A percentile compares a stretch with the other conserved stretches of the same genome.
phyloP scores from a whole-genome alignment of 2,888 invertebrate genomes.

The Mayetiola destructor region DNA sequence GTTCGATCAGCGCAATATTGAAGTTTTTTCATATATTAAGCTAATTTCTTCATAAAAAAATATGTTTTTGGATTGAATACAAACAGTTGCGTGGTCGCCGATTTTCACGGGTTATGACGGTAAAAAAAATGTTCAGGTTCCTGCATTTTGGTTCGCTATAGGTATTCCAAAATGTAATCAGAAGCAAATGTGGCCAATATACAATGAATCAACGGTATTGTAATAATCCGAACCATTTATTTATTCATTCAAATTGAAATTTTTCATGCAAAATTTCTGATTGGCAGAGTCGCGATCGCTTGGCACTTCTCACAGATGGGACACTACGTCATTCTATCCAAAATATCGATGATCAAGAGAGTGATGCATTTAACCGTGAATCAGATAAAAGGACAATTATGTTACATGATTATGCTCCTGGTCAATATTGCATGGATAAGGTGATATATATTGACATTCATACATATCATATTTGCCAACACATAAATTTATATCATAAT shows the following conservation, averaged over 20 bases:
- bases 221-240: slow-evolving; percentile 13
- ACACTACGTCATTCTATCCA: slow-evolving; percentile 58
- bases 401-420: slow-evolving; percentile 55
- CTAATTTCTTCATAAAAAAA: background rate
- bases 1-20: too few species aligned
- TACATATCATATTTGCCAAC: background rate
- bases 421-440: slow-evolving; percentile 71
- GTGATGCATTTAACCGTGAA: slow-evolving; percentile 19
- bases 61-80: background rate
- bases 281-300: slow-evolving; percentile 35
- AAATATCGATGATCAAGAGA: slow-evolving; percentile 36
- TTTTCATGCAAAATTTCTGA: background rate
- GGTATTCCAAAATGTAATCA: slow-evolving; percentile 57
- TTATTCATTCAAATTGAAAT: background rate
- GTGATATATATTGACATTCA: slow-evolving; percentile 33
- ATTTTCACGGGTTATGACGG: slow-evolving; percentile 51
- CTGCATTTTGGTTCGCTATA: slow-evolving; percentile 42
- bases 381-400: slow-evolving; percentile 38
- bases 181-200: slow-evolving; percentile 53
- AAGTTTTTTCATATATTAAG: background rate
- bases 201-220: slow-evolving; percentile 37
- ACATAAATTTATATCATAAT: background rate
- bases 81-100: slow-evolving; percentile 44
- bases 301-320: slow-evolving; percentile 54
- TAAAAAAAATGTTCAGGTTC: slow-evolving; percentile 39